These are phyloP conservation scores for Pseudococcus viburni DNA, from an alignment of 2,888 invertebrate genomes.

Conservation along the genomic window DNA sequence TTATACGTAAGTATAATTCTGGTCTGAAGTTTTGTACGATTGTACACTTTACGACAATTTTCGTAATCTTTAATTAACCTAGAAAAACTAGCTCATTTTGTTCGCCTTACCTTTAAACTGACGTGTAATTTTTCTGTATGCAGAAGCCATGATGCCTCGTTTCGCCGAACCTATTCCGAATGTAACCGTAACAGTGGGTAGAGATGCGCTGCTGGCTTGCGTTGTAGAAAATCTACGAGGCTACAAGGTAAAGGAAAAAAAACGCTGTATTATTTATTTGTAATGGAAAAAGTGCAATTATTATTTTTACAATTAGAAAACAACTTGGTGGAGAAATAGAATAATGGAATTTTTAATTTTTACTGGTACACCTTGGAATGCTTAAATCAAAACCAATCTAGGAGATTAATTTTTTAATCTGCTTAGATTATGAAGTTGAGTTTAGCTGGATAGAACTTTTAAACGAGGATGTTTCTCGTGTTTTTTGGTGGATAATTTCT, in stretches of 20 bases:
- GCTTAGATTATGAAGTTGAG: no score
- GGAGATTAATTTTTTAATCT: conserved; percentile 1
- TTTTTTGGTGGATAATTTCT: no score
- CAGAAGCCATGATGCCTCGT: conserved; percentile 82
- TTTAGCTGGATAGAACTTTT: no score
- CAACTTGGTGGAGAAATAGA: not conserved
- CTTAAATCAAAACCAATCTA: not conserved
- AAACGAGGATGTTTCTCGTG: no score
- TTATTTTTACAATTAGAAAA: conserved; percentile 22
- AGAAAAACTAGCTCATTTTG: conserved; percentile 1
- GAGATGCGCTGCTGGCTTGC: conserved; percentile 89
- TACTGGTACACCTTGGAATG: not conserved
- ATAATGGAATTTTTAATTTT: conserved; percentile 14
- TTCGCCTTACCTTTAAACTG: conserved; percentile 14
- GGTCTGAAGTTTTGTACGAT: not conserved
- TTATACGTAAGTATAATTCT: not conserved
- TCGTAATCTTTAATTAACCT: conserved; percentile 23
- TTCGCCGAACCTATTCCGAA: conserved; percentile 92
- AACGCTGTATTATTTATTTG: not conserved
- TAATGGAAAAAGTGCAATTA: conserved; percentile 21
- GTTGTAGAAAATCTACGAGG: conserved; percentile 89
- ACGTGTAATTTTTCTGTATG: conserved; percentile 69
- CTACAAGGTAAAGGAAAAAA: conserved; percentile 80
- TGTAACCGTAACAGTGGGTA: conserved; percentile 89
- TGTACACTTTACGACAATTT: conserved; percentile 1